A percentile compares a stretch with the other conserved stretches of the same genome.
Conservation (phyloP, 2,888 invertebrate species). For the Harpagoxenus sublaevis region DNA sequence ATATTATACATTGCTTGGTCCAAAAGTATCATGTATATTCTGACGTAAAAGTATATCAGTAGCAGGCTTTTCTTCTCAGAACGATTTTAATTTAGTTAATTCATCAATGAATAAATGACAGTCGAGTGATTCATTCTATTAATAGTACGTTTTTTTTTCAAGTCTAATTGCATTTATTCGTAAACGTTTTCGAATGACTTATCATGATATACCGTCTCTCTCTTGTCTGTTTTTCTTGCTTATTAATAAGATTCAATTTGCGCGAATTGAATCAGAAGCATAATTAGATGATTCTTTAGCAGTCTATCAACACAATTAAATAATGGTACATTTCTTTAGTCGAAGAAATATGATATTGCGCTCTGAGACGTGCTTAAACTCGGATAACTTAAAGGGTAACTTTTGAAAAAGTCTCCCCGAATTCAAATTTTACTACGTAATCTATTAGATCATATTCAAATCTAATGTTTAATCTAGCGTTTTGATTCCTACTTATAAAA, state of each 20-base stretch:
- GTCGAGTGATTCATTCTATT: background rate
- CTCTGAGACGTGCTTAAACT: background rate
- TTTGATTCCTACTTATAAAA: slow-evolving; percentile 21
- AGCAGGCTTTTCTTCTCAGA: slow-evolving; percentile 8
- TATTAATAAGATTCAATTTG: slow-evolving; percentile 28
- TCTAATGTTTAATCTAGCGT: slow-evolving; percentile 24
- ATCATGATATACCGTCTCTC: background rate
- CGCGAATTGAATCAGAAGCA: background rate
- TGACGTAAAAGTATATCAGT: slow-evolving; percentile 18
- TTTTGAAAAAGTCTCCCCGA: background rate
- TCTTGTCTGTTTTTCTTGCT: slow-evolving; percentile 1
- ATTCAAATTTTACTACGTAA: slow-evolving; percentile 27
- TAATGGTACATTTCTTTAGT: slow-evolving; percentile 13
- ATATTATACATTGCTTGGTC: slow-evolving; percentile 78
- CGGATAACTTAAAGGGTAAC: background rate
- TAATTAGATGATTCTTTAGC: background rate
- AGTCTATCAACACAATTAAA: slow-evolving; percentile 11
- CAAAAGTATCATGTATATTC: slow-evolving; percentile 67
- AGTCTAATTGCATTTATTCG: slow-evolving; percentile 32
- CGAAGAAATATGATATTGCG: background rate
- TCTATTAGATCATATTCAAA: slow-evolving; percentile 27
- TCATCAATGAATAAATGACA: slow-evolving; percentile 9
- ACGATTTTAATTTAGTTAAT: slow-evolving; percentile 11
- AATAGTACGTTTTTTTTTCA: background rate
- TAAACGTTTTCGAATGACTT: slow-evolving; percentile 8